Base-by-base conservation (phyloP, 2,888 invertebrate genomes). In the Drosophila acutilabella region DNA sequence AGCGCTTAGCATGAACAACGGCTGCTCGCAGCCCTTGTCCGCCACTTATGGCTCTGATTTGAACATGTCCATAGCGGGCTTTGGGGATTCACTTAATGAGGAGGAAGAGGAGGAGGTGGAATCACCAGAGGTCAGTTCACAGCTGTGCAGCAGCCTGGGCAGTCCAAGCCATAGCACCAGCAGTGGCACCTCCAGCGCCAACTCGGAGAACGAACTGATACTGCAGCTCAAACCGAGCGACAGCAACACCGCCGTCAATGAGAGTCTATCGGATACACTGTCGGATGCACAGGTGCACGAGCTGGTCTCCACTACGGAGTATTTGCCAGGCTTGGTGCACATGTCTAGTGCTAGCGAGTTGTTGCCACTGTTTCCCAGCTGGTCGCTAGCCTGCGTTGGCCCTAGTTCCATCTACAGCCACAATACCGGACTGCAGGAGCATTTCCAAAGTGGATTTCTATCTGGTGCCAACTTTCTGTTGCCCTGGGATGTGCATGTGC, bases 321-420 rank as follows among this genome's bases (percentile, higher is more conserved):
- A 97, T 93, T 93, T 98, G 36, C 97, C 97, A 0, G 97, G 97
- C 58, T 97, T 99, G 97, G 93, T 98, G 56, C 97, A 98, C 89
- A 94, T 95, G 0, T 94, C 93, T 79, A 96, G 97, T 57, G 97
- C 97, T 0, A 92, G 94, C 0, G 94, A 95, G 0, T 93, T 97
- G 41, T 93, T 98, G 72, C 98, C 99, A 0, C 95, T 96, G 72
- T 98, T 96, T 93, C 95, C 97, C 1, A 97, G 97, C 81, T 99
- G 98, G 98, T 96, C 97, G 8, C 93, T 99, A 56, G 94, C 97
- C 38, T 98, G 97, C 90, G 94, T 98, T 7, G 99, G 99, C 0
- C 95, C 97, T 0, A 97, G 97, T 44, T 97, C 96, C 61, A 93
- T 97, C 30, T 99, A 99, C 93, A 97, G 97, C 51, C 98, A 98